phyloP scores from a whole-genome alignment of 2,797 vertebrate species.

The Enteromius viviparus region DNA sequence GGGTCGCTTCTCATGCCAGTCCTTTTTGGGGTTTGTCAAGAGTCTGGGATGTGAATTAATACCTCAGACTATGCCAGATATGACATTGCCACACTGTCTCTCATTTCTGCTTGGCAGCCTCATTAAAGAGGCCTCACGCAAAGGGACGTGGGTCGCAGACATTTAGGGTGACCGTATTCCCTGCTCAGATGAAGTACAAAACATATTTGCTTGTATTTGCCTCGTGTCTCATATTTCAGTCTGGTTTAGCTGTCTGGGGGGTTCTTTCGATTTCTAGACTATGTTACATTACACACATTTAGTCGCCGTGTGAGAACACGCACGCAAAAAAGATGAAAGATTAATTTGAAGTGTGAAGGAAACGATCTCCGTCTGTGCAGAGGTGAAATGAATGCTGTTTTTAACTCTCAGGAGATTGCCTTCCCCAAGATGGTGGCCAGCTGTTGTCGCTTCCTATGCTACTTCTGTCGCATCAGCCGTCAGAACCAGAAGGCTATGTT shows the following conservation, averaged over 20 bases:
- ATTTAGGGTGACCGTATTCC: conserved; percentile 63
- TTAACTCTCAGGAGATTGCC: conserved; percentile 77
- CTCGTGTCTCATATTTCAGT: conserved; percentile 1
- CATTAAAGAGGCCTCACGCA: conserved; percentile 60
- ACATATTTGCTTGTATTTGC: conserved; percentile 52
- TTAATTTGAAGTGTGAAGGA: conserved; percentile 30
- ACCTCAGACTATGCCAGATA: conserved; percentile 60
- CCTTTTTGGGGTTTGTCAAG: conserved; percentile 71
- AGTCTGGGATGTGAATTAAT: conserved; percentile 68
- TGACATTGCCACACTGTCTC: conserved; percentile 58
- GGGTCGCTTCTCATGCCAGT: conserved; percentile 54
- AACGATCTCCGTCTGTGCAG: conserved; percentile 15
- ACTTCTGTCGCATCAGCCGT: conserved; percentile 90
- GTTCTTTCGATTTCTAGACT: conserved; percentile 15
- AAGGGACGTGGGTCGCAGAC: conserved; percentile 65
- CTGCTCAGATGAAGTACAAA: conserved; percentile 64
- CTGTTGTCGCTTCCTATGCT: conserved; percentile 90
- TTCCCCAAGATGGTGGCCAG: conserved; percentile 93
- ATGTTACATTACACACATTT: conserved; percentile 20
- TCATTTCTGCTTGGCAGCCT: conserved; percentile 65
- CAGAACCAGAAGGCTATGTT: conserved; percentile 94
- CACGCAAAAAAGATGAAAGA: not conserved
- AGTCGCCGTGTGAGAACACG: not conserved
- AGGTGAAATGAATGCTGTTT: conserved; percentile 39
- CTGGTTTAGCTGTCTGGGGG: conserved; percentile 25